These are phyloP conservation scores for Himalopsyche kuldschensis DNA, from an alignment of 2,888 invertebrate genomes.

Conservation along the genomic window DNA sequence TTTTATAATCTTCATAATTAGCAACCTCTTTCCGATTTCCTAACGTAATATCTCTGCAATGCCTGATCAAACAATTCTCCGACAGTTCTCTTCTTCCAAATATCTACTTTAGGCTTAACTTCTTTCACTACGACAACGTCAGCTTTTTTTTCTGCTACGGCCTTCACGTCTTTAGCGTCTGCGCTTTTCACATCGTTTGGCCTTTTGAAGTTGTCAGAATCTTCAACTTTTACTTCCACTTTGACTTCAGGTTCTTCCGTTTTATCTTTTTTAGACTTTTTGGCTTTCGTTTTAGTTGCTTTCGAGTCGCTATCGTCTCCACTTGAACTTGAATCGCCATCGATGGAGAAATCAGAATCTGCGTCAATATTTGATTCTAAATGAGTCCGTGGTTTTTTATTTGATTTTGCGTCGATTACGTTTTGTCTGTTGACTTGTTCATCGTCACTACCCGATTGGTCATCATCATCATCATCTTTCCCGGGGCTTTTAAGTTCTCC, in stretches of 20 bases:
- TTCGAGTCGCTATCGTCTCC: conserved; percentile 45
- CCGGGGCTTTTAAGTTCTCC: conserved; percentile 45
- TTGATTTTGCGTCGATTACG: conserved; percentile 49
- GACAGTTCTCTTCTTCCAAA: conserved; percentile 85
- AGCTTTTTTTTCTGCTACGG: conserved; percentile 40
- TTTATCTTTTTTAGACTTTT: conserved; percentile 37
- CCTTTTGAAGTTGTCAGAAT: conserved; percentile 41
- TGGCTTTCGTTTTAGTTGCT: conserved; percentile 37
- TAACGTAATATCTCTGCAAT: conserved; percentile 71
- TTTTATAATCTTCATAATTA: neutral
- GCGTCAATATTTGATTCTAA: conserved; percentile 68
- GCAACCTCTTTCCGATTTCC: conserved; percentile 62
- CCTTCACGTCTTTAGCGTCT: conserved; percentile 37
- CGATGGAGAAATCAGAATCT: conserved; percentile 73
- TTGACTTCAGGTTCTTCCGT: conserved; percentile 40
- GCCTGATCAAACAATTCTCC: conserved; percentile 77
- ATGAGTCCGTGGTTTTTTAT: conserved; percentile 53
- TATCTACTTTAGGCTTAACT: conserved; percentile 63
- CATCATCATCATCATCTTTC: conserved; percentile 46
- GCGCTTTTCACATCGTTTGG: conserved; percentile 35
- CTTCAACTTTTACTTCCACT: conserved; percentile 37
- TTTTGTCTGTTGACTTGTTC: conserved; percentile 55
- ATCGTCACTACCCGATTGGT: conserved; percentile 52
- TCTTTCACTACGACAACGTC: conserved; percentile 31
- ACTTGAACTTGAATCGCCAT: conserved; percentile 57